Evolutionary conservation across 2,888 invertebrate species (phyloP).

Genomic region (Morpho achilles): DNA sequence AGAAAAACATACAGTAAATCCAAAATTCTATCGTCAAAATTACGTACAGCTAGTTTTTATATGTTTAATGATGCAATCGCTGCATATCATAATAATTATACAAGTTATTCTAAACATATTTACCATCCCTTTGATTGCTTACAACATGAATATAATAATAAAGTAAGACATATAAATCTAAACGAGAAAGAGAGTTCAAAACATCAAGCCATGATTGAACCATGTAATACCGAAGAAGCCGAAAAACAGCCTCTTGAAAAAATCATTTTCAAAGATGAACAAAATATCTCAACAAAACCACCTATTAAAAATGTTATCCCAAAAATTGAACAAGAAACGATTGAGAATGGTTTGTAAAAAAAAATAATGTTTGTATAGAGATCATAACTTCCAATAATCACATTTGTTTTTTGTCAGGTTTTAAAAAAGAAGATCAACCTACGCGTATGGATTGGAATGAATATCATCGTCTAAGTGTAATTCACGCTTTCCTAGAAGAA

Average conservation of each 20-base stretch:
- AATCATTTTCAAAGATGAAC: not conserved
- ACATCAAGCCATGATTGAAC: not conserved
- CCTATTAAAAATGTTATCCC: not conserved
- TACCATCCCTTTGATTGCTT: no score
- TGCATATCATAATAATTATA: no score
- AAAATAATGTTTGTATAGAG: not conserved
- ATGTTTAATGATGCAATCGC: not conserved
- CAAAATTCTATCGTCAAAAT: not conserved
- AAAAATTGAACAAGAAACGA: not conserved
- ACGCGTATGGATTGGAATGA: constrained; percentile 53
- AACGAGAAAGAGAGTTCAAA: not conserved
- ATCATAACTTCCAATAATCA: not conserved
- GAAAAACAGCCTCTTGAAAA: not conserved
- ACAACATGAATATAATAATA: not conserved
- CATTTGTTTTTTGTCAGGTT: constrained; percentile 1
- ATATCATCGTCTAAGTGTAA: constrained; percentile 54
- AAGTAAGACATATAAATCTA: not conserved
- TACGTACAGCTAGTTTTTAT: not conserved
- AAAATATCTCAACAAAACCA: not conserved
- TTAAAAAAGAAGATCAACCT: constrained; percentile 13
- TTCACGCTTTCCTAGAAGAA: constrained; percentile 55
- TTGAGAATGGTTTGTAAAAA: not conserved
- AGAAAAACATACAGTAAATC: not conserved
- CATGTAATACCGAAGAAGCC: not conserved
- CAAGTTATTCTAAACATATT: no score